A percentile compares a stretch with the other conserved stretches of the same genome.
Conservation (phyloP, 2,113 vertebrate genomes). For the Pituophis catenifer region DNA sequence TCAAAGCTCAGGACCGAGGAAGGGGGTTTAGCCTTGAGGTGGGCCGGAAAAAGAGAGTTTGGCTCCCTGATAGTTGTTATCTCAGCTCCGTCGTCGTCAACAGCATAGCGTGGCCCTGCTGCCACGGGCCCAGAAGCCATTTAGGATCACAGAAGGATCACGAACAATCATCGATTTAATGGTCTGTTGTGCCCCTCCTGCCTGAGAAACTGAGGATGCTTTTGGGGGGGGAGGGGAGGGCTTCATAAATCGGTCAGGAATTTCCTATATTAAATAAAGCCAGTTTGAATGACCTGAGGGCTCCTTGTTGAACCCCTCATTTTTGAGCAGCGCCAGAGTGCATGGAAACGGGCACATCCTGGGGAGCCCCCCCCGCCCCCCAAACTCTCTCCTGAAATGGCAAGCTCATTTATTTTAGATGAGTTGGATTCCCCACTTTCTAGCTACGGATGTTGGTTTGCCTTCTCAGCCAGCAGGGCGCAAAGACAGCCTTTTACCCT, state of each 20-base stretch:
- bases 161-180: not conserved
- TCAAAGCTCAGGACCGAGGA: not conserved
- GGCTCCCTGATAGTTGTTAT: accelerated
- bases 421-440: too few relatives aligned
- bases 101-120: not conserved
- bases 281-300: not conserved
- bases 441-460: too few relatives aligned
- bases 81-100: not conserved
- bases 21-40: not conserved
- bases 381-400: not conserved
- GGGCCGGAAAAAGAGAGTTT: not conserved
- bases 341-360: not conserved
- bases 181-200: not conserved
- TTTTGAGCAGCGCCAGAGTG: not conserved
- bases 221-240: accelerated
- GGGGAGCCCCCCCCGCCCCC: not conserved
- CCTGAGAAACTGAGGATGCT: not conserved
- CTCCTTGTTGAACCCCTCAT: not conserved
- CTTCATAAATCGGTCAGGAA: not conserved
- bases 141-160: not conserved
- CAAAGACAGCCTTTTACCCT: too few relatives aligned
- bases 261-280: not conserved
- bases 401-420: not conserved
- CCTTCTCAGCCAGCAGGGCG: too few relatives aligned
- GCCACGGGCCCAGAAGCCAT: not conserved